These are phyloP conservation scores for Aurelia coerulea DNA, from an alignment of 30 jellyfish, hydroid and myxozoan genomes.

Conservation along the genomic window DNA sequence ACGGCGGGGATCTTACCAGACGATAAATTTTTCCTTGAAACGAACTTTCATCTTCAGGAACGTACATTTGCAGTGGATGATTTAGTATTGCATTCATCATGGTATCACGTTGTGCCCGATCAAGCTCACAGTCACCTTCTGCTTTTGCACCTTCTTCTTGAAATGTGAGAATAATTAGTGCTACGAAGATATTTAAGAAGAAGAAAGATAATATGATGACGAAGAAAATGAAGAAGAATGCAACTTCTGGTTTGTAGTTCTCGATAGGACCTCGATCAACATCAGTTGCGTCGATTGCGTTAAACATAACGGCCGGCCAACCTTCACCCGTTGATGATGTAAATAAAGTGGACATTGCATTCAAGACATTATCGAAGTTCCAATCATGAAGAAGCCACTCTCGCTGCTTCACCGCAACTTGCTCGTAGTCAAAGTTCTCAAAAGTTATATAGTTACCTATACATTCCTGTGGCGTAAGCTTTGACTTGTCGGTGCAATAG, in stretches of 20 bases:
- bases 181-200: conserved; percentile 83
- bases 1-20: conserved; percentile 63
- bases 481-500: conserved; percentile 79
- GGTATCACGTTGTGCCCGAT: conserved; percentile 85
- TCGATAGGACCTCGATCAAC: conserved; percentile 67
- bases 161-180: conserved; percentile 78
- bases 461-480: conserved; percentile 74
- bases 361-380: conserved; percentile 69
- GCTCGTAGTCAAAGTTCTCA: conserved; percentile 46
- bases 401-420: conserved; percentile 52
- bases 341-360: conserved; percentile 76
- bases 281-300: conserved; percentile 75
- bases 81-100: conserved; percentile 74
- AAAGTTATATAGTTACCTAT: conserved; percentile 62
- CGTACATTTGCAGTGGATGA: conserved; percentile 78
- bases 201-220: conserved; percentile 84
- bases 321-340: conserved; percentile 95
- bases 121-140: conserved; percentile 77
- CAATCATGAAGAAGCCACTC: conserved; percentile 66
- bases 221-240: conserved; percentile 71
- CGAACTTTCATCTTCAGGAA: conserved; percentile 84
- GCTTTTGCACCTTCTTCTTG: conserved; percentile 87
- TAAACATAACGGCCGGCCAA: conserved; percentile 84
- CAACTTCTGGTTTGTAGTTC: conserved; percentile 67
- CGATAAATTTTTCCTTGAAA: conserved; percentile 82